Percentiles rank a stretch among this genome's conserved stretches.
Evolutionary conservation across 2,797 vertebrate species (phyloP).

Genomic region (Chaenodraco wilsoni): DNA sequence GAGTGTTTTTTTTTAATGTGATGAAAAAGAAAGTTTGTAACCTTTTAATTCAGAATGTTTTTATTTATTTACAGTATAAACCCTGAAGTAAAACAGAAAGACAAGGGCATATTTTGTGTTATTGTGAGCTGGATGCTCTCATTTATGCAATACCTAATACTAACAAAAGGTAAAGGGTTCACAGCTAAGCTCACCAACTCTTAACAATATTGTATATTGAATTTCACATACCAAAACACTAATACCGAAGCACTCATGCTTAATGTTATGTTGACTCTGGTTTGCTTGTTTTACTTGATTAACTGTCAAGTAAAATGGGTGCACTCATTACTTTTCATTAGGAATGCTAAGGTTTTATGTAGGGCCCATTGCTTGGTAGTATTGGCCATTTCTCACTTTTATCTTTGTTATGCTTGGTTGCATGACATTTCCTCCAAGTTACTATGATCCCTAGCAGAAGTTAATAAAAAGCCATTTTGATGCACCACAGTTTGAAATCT

Average conservation of each 20-base stretch:
- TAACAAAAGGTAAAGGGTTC: not conserved
- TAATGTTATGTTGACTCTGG: not conserved
- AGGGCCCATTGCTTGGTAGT: slow-evolving; percentile 1
- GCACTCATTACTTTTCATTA: slow-evolving; percentile 9
- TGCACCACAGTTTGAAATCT: slow-evolving; percentile 20
- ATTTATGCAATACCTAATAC: not conserved
- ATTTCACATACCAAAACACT: not conserved
- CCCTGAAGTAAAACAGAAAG: not conserved
- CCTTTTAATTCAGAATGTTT: not conserved
- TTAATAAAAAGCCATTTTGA: slow-evolving; percentile 20
- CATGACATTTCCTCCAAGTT: slow-evolving; percentile 7
- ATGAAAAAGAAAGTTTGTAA: not conserved
- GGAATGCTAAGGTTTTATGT: not conserved
- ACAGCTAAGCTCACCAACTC: not conserved
- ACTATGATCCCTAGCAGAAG: slow-evolving; percentile 12
- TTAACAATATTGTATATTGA: not conserved
- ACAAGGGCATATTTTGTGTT: not conserved
- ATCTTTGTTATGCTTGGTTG: not conserved
- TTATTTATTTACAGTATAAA: not conserved
- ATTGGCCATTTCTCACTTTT: not conserved
- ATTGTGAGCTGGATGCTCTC: not conserved
- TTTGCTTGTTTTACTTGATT: too few species aligned
- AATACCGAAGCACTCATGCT: not conserved
- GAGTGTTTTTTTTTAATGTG: not conserved
- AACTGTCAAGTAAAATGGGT: slow-evolving; percentile 31